A percentile compares a stretch with the other conserved stretches of the same genome.
Conservation (phyloP, 2,797 vertebrate species). For the Myripristis jacobus region DNA sequence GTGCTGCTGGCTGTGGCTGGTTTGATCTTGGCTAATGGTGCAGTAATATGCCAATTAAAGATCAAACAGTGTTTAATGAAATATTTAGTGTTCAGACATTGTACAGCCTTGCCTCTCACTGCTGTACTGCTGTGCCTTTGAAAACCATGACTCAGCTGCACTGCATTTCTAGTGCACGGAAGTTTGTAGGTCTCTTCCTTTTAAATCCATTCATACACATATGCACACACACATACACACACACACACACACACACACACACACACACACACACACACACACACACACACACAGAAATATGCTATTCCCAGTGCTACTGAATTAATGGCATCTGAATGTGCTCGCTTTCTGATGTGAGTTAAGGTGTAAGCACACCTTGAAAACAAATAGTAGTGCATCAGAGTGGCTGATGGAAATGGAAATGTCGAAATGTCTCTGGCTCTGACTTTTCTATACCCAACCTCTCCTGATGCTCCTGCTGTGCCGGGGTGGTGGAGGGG, state of each 20-base stretch:
- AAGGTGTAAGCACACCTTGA: slow-evolving; percentile 4
- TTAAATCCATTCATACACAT: too few relatives aligned
- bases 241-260: background rate
- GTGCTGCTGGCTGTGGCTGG: slow-evolving; percentile 37
- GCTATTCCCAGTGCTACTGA: slow-evolving; percentile 6
- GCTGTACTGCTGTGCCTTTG: slow-evolving; percentile 25
- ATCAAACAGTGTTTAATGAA: slow-evolving; percentile 68
- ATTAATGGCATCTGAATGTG: slow-evolving; percentile 28
- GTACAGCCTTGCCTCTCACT: slow-evolving; percentile 25
- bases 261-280: slow-evolving; percentile 3
- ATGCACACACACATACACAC: background rate
- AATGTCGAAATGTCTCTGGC: background rate
- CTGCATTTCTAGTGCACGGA: background rate
- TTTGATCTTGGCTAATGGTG: slow-evolving; percentile 66
- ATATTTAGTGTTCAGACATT: slow-evolving; percentile 54
- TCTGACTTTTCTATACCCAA: slow-evolving; percentile 24
- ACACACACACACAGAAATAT: background rate
- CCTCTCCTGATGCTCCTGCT: slow-evolving; percentile 24
- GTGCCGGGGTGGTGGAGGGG: slow-evolving; percentile 37
- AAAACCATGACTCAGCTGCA: slow-evolving; percentile 10
- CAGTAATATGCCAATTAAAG: slow-evolving; percentile 67
- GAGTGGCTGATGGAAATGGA: slow-evolving; percentile 18
- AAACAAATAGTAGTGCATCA: slow-evolving; percentile 30
- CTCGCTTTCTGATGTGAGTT: slow-evolving; percentile 6
- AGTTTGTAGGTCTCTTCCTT: background rate